Conservation (phyloP, 2,888 invertebrate genomes). For the Dolichomitus sp. region DNA sequence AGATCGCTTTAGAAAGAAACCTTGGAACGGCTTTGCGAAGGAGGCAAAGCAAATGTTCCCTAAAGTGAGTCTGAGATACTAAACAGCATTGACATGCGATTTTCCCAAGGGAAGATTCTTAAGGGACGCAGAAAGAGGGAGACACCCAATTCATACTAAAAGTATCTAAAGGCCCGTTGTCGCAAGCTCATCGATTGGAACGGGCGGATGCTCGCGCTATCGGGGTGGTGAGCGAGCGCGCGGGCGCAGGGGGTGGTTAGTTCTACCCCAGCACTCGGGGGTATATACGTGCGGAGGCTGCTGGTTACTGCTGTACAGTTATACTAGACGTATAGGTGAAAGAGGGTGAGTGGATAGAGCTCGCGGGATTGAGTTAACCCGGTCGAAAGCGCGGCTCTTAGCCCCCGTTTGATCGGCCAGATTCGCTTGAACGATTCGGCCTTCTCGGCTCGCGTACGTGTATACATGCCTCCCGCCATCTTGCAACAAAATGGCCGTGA, state of each 20-base stretch:
- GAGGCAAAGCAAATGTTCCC: conserved; percentile 13
- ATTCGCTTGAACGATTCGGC: conserved; percentile 84
- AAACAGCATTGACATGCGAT: conserved; percentile 43
- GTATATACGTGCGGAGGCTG: conserved; percentile 42
- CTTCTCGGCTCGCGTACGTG: conserved; percentile 57
- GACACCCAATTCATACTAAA: conserved; percentile 61
- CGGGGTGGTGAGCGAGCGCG: conserved; percentile 54
- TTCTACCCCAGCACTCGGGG: conserved; percentile 6
- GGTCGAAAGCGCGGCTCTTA: conserved; percentile 85
- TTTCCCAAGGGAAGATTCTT: conserved; percentile 50
- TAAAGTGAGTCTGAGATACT: conserved; percentile 24
- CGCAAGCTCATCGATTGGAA: conserved; percentile 84
- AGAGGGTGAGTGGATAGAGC: conserved; percentile 48
- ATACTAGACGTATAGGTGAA: conserved; percentile 52
- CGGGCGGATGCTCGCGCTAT: conserved; percentile 76
- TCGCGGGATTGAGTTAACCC: conserved; percentile 84
- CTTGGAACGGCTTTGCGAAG: background rate
- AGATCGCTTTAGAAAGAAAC: background rate
- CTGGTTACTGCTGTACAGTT: conserved; percentile 52
- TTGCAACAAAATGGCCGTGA: conserved; percentile 68
- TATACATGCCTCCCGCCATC: conserved; percentile 50
- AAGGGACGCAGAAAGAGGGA: conserved; percentile 8
- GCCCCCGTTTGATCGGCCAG: conserved; percentile 86
- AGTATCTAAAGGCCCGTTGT: conserved; percentile 82
- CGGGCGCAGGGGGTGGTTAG: conserved; percentile 34